phyloP scores from a whole-genome alignment of 2,113 vertebrate genomes.

The Monarcha castaneiventris region DNA sequence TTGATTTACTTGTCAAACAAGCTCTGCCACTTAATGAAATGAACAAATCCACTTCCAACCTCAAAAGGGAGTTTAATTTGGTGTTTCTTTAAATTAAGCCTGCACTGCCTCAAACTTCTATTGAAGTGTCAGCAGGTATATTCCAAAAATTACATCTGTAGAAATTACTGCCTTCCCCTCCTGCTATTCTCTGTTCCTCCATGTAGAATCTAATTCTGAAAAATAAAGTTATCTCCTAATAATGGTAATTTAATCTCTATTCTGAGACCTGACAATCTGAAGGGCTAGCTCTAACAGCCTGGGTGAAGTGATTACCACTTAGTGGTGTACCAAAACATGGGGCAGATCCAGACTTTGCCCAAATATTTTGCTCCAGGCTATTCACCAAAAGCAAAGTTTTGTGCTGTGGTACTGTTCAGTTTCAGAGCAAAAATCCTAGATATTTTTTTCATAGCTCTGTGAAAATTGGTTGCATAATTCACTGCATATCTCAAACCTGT shows the following conservation, averaged over 20 bases:
- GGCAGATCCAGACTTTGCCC: background rate
- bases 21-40: conserved; percentile 10
- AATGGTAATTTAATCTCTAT: background rate
- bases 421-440: background rate
- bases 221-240: conserved; percentile 29
- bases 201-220: conserved; percentile 16
- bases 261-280: background rate
- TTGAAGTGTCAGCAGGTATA: conserved; percentile 26
- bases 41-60: conserved; percentile 21
- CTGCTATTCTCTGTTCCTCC: background rate
- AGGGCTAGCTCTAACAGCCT: background rate
- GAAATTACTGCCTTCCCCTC: background rate
- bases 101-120: conserved; percentile 8
- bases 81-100: conserved; percentile 31
- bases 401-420: background rate
- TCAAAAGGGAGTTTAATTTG: conserved; percentile 13
- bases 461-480: background rate
- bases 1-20: conserved; percentile 35
- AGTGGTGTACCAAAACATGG: background rate
- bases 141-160: conserved; percentile 25
- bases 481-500: background rate
- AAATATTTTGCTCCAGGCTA: background rate
- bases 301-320: background rate
- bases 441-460: background rate
- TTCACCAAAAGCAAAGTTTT: background rate